Percentiles rank a stretch among this genome's conserved stretches.
Evolutionary conservation across 2,797 vertebrate species (phyloP).

Genomic region (Anabacerthia variegaticeps): DNA sequence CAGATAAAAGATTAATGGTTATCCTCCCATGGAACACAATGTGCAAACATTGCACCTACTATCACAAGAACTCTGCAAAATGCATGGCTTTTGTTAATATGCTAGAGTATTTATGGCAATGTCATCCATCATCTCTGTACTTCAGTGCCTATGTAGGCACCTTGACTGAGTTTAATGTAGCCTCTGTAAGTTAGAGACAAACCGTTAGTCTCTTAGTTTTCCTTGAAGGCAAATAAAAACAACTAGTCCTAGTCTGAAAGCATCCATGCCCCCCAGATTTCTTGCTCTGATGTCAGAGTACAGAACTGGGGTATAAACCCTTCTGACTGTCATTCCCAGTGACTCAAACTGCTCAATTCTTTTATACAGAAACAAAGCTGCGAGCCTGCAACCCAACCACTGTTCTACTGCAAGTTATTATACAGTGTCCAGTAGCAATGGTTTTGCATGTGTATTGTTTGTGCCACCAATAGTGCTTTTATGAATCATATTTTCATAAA

Average conservation of each 20-base stretch:
- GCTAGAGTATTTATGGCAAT: background rate
- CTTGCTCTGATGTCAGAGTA: background rate
- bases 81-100: background rate
- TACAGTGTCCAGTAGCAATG: background rate
- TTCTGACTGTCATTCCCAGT: background rate
- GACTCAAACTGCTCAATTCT: background rate
- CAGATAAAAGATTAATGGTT: slow-evolving; percentile 39
- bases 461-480: background rate
- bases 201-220: background rate
- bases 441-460: background rate
- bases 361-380: background rate
- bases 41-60: background rate
- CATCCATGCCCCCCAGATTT: fast-evolving
- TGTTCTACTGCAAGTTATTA: background rate
- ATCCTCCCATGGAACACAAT: background rate
- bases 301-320: fast-evolving
- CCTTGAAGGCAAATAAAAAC: background rate
- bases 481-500: background rate
- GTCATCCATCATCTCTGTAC: background rate
- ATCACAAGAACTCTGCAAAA: background rate
- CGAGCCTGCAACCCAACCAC: background rate
- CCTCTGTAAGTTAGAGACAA: background rate
- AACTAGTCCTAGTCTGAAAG: background rate
- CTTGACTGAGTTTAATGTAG: background rate
- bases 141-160: background rate